Percentiles rank a stretch among this genome's conserved stretches.
Conservation (phyloP, 2,888 invertebrate species). For the Allolobophora icterica region DNA sequence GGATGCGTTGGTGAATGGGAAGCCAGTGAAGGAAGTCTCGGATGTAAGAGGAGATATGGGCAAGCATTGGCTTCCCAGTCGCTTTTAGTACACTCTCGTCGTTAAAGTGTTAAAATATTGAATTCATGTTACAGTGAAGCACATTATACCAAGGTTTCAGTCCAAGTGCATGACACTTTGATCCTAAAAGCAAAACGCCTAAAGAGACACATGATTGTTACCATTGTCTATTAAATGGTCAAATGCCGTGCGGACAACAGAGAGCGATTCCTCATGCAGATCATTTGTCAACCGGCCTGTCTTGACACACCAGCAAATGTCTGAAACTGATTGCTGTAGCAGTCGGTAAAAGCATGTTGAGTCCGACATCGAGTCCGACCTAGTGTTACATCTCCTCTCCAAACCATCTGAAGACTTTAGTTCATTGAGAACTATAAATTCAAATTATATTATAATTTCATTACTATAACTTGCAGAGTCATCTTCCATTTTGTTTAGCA, state of each 20-base stretch:
- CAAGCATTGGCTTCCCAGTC: too few species aligned
- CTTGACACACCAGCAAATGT: conserved; percentile 22
- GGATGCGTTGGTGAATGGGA: too few species aligned
- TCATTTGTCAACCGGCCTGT: not conserved
- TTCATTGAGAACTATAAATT: not conserved
- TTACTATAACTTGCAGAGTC: too few species aligned
- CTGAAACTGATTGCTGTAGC: not conserved
- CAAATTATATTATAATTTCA: too few species aligned
- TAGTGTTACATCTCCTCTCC: not conserved
- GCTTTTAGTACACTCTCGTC: too few species aligned
- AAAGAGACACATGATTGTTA: not conserved
- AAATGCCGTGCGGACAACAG: not conserved
- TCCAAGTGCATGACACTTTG: not conserved
- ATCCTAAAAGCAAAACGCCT: not conserved
- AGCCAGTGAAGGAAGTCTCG: too few species aligned
- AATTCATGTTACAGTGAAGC: not conserved
- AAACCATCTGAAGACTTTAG: not conserved
- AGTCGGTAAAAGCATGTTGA: not conserved
- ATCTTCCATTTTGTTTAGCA: too few species aligned
- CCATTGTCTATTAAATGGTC: not conserved
- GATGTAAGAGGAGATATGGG: too few species aligned
- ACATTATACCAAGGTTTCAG: not conserved
- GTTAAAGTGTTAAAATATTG: too few species aligned
- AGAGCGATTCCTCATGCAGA: not conserved
- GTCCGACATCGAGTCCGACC: not conserved